Percentiles rank a stretch among this genome's conserved stretches.
These are phyloP conservation scores for Drosophila fulvimacula DNA, from an alignment of 2,888 invertebrate genomes.

Conservation along the genomic window DNA sequence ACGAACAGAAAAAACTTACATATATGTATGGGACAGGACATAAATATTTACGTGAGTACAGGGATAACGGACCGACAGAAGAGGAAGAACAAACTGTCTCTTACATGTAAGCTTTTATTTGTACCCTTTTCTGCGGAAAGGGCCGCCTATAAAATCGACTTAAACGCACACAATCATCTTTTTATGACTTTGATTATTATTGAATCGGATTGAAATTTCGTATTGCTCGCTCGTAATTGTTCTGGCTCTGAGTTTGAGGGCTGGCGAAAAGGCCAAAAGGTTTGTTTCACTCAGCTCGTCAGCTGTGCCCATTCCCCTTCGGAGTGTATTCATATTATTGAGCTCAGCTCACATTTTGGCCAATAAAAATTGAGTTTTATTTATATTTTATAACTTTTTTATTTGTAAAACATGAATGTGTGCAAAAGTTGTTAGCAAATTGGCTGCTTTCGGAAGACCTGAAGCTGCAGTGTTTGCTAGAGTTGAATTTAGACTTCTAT, in stretches of 20 bases:
- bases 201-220: slow-evolving; percentile 62
- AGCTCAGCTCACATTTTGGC: slow-evolving; percentile 33
- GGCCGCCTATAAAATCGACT: slow-evolving; percentile 41
- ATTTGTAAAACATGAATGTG: slow-evolving; percentile 58
- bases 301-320: slow-evolving; percentile 8
- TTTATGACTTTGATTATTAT: slow-evolving; percentile 82
- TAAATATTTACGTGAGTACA: slow-evolving; percentile 9
- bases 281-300: slow-evolving; percentile 34
- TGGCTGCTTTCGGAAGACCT: slow-evolving; percentile 29
- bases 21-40: slow-evolving; percentile 5
- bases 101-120: slow-evolving; percentile 6
- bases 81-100: background rate
- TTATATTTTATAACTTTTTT: slow-evolving; percentile 67
- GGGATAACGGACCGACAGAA: slow-evolving; percentile 4
- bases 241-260: slow-evolving; percentile 31
- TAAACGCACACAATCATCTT: slow-evolving; percentile 68
- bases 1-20: too few relatives aligned
- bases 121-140: slow-evolving; percentile 2
- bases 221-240: slow-evolving; percentile 39
- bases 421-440: slow-evolving; percentile 36
- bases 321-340: slow-evolving; percentile 63
- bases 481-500: background rate
- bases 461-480: background rate
- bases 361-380: slow-evolving; percentile 74
- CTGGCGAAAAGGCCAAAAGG: slow-evolving; percentile 5